Evolutionary conservation across 2,797 vertebrate genomes (phyloP), one percentile per base, ranked within the genome.

Genomic region (Sternotherus odoratus): DNA sequence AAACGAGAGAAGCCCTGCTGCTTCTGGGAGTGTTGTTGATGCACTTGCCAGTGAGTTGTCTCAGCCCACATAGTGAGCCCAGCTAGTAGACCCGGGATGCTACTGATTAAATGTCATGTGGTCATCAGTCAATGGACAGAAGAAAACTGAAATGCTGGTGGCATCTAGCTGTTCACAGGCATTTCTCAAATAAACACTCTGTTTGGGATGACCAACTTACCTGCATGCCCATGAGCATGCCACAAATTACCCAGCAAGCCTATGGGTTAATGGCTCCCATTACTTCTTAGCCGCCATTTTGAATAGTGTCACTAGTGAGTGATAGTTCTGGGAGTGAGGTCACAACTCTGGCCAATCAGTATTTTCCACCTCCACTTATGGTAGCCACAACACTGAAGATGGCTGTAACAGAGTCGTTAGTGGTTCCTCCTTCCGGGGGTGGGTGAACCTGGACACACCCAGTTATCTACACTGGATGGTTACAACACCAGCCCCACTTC

Each of bases 121-220:
- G 79, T 56, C 60, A 79, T 79, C 13, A 90, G 77, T 66, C 53
- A 83, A 16, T 0, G 0, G n/a, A 36, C 85, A 46, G 39, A 54
- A 77, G 50, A 51, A 46, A 12, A 26, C 69, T 83, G 91, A 86
- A 91, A 88, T 83, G 17, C 21, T 28, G n/a, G 63, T 57, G 89
- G 69, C 79, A 83, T 60, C 53, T 56, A 60, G 36, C 53, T 72
- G 51, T 48, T 46, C 3, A 2, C 30, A 56, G 60, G 26, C 50
- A 92, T 89, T 89, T 85, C 74, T 77, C 85, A 80, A 89, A 56
- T 43, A 85, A 87, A 60, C 66, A 89, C 75, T n/a, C 36, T 83
- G 2, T 85, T 87, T 33, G 36, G 53, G 83, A 43, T 77, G n/a
- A 86, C 91, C 92, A 86, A 93, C 77, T 51, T 77, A 57, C 16